A percentile compares a stretch with the other conserved stretches of the same genome.
phyloP scores from a whole-genome alignment of 2,113 vertebrate species.

The Alces alces region DNA sequence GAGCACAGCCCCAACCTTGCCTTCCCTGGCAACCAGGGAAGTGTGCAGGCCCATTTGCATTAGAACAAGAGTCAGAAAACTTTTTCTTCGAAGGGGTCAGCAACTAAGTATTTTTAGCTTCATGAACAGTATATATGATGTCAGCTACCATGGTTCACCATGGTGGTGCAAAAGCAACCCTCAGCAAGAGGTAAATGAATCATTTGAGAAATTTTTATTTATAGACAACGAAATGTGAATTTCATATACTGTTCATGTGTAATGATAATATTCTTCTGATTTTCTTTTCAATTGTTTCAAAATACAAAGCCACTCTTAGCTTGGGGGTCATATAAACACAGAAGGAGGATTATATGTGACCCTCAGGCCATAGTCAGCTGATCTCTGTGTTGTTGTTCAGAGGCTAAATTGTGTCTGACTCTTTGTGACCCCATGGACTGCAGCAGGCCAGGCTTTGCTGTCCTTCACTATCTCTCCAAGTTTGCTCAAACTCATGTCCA shows the following conservation, averaged over 20 bases:
- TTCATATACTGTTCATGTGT: background rate
- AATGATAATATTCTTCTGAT: background rate
- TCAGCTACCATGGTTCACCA: background rate
- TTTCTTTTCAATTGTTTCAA: constrained; percentile 3
- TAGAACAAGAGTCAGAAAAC: background rate
- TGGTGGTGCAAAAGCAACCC: background rate
- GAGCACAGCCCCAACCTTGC: background rate
- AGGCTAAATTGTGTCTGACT: background rate
- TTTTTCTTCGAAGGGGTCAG: background rate
- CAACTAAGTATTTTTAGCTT: background rate
- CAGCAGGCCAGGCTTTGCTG: background rate
- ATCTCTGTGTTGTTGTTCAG: background rate
- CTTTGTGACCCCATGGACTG: background rate
- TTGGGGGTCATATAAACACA: background rate
- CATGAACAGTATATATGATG: background rate
- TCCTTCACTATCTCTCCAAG: background rate
- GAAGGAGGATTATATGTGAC: background rate
- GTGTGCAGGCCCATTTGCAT: background rate
- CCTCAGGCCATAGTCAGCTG: background rate
- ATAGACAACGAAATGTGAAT: background rate
- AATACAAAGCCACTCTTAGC: background rate
- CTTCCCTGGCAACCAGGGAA: background rate
- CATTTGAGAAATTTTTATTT: background rate
- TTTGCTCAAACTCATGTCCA: background rate
- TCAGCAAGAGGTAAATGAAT: background rate